A percentile compares a stretch with the other conserved stretches of the same genome.
phyloP scores from a whole-genome alignment of 2,888 invertebrate species.

The Beris morrisii region DNA sequence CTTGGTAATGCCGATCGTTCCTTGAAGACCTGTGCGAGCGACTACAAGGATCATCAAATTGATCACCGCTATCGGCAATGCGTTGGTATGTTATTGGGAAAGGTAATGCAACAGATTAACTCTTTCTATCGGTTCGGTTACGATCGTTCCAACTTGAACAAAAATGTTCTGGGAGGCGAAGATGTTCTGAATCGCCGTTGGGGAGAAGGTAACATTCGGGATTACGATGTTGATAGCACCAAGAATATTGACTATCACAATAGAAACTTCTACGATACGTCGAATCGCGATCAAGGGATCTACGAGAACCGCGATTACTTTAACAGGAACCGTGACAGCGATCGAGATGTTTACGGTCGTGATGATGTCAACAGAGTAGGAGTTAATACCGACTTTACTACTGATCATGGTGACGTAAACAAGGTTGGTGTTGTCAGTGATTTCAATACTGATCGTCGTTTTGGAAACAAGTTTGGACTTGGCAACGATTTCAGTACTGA shows the following conservation, averaged over 20 bases:
- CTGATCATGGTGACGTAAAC: neutral
- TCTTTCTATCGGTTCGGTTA: constrained; percentile 1
- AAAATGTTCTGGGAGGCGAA: neutral
- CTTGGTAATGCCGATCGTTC: constrained; percentile 14
- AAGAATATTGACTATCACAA: constrained; percentile 12
- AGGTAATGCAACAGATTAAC: constrained; percentile 1
- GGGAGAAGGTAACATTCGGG: constrained; percentile 6
- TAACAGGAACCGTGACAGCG: neutral
- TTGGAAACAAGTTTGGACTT: neutral
- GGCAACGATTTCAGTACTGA: neutral
- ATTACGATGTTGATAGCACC: constrained; percentile 1
- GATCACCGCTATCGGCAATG: neutral
- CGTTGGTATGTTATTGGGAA: constrained; percentile 12
- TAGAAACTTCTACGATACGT: neutral
- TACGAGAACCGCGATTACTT: too few species aligned
- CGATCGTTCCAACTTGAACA: constrained; percentile 4
- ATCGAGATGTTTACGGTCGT: constrained; percentile 1
- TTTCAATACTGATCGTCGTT: neutral
- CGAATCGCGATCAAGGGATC: neutral
- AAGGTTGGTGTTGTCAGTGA: neutral
- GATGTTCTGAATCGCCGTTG: constrained; percentile 9
- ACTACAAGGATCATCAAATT: constrained; percentile 13
- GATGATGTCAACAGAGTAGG: constrained; percentile 3
- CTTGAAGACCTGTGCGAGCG: neutral
- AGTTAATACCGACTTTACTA: neutral